These are phyloP conservation scores for Zaprionus taronus DNA, from an alignment of 1,140 invertebrate genomes.

Conservation along the genomic window DNA sequence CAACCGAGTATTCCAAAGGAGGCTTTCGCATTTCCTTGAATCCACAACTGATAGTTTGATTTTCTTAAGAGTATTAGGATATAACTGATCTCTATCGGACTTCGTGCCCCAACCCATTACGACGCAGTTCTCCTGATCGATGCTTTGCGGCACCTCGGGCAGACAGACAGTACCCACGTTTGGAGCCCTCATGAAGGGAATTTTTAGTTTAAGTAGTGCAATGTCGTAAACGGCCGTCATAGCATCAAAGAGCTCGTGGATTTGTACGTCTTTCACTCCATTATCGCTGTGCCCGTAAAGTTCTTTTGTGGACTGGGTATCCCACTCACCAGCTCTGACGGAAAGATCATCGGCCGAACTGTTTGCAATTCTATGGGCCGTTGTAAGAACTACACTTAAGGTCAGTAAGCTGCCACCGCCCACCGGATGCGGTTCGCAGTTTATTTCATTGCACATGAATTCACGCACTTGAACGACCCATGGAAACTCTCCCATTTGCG, in stretches of 20 bases:
- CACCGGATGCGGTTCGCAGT: slow-evolving; percentile 84
- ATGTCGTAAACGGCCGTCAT: background rate
- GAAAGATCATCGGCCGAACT: slow-evolving; percentile 63
- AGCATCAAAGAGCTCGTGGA: background rate
- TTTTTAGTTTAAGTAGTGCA: background rate
- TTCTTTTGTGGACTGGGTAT: background rate
- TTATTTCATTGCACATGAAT: slow-evolving; percentile 75
- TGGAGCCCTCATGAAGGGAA: background rate
- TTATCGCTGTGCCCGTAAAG: background rate
- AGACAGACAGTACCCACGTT: background rate
- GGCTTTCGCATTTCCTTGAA: background rate
- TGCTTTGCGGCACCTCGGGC: background rate
- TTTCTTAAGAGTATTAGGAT: background rate
- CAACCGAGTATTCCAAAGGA: background rate
- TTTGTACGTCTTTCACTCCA: background rate
- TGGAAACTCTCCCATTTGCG: slow-evolving; percentile 90
- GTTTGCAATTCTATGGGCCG: slow-evolving; percentile 87
- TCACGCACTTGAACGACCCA: slow-evolving; percentile 93
- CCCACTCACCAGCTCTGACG: background rate
- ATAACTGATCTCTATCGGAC: background rate
- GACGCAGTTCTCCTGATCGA: background rate
- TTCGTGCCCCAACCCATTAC: background rate
- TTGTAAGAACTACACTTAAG: slow-evolving; percentile 87
- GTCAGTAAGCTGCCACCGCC: slow-evolving; percentile 88
- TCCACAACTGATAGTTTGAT: background rate